A percentile compares a stretch with the other conserved stretches of the same genome.
These are phyloP conservation scores for Mastomys natalensis DNA, from an alignment of 2,113 vertebrate genomes.

Conservation along the genomic window DNA sequence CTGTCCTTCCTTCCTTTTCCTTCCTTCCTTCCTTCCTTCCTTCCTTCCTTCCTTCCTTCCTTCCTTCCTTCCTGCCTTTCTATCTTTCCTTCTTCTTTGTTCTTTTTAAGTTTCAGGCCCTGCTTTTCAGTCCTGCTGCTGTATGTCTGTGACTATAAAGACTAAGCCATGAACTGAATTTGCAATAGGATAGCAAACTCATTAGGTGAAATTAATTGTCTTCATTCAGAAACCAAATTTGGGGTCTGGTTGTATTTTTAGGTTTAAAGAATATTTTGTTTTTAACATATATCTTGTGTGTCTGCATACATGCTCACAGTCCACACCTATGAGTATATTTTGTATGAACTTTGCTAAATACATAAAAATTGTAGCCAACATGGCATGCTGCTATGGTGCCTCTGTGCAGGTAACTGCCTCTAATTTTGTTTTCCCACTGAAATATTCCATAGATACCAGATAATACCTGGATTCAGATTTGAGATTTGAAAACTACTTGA, in stretches of 20 bases:
- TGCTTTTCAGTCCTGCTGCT: not conserved
- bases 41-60: not conserved
- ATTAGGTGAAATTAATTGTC: not conserved
- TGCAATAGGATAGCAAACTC: not conserved
- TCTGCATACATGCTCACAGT: not conserved
- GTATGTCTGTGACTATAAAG: not conserved
- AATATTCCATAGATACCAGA: not conserved
- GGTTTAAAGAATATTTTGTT: not conserved
- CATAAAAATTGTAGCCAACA: not conserved
- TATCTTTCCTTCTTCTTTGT: not conserved
- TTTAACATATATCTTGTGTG: not conserved
- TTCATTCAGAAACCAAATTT: not conserved
- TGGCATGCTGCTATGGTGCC: accelerated
- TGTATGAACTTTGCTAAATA: not conserved
- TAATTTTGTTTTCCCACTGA: not conserved
- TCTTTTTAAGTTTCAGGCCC: not conserved
- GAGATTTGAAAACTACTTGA: not conserved
- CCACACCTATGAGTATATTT: not conserved
- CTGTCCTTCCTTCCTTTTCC: not conserved
- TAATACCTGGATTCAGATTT: not conserved
- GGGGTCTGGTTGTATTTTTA: not conserved
- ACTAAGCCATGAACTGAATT: not conserved
- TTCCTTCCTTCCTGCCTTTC: not conserved
- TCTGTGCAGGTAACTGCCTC: not conserved
- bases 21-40: accelerated